Evolutionary conservation across 2,113 vertebrate genomes (phyloP).

Genomic region (Vicugna pacos): DNA sequence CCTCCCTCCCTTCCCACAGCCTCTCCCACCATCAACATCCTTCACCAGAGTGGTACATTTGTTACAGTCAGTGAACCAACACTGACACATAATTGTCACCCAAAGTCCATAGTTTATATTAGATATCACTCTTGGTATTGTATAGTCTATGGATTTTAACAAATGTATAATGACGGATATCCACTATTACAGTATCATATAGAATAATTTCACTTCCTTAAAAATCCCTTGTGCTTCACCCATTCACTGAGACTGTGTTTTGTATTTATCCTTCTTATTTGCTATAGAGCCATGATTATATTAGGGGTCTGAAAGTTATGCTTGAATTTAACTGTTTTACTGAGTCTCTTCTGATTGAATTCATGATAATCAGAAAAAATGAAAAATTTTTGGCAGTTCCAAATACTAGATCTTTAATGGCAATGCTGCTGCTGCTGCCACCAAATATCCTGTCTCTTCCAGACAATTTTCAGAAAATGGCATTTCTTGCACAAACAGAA

Average conservation of each 20-base stretch:
- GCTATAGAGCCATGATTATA: not conserved
- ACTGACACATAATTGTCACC: not conserved
- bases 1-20: not conserved
- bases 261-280: not conserved
- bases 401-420: conserved; percentile 39
- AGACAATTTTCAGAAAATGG: conserved; percentile 21
- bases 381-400: not conserved
- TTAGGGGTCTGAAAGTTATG: conserved; percentile 6
- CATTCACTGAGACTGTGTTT: not conserved
- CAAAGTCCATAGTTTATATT: not conserved
- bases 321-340: conserved; percentile 1
- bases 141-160: not conserved
- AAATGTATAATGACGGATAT: not conserved
- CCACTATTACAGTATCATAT: not conserved
- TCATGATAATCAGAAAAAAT: conserved; percentile 45
- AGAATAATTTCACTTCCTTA: conserved; percentile 15
- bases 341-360: conserved; percentile 27
- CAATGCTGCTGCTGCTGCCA: not conserved
- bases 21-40: not conserved
- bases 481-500: conserved; percentile 37
- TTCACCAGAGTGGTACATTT: not conserved
- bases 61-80: not conserved
- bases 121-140: not conserved
- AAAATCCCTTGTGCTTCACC: not conserved
- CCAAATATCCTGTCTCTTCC: conserved; percentile 6